Percentiles rank a stretch among this genome's conserved stretches.
These are phyloP conservation scores for Procambarus virginalis DNA, from an alignment of 1,140 invertebrate species.

Conservation along the genomic window DNA sequence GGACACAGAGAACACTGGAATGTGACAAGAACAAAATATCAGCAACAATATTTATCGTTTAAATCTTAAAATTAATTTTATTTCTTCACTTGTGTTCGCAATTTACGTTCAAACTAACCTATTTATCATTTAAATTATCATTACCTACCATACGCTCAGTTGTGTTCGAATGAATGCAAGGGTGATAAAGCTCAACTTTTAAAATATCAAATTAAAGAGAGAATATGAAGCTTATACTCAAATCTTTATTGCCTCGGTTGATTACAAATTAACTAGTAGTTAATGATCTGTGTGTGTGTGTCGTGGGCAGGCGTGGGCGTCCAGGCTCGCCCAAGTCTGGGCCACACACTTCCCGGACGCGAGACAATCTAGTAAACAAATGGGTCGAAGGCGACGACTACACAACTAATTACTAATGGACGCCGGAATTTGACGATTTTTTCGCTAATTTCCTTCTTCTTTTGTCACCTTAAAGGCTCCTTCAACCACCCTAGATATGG, in stretches of 20 bases:
- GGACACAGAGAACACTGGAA: constrained; percentile 6
- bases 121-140: not conserved
- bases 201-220: not conserved
- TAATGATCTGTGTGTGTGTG: too few relatives aligned
- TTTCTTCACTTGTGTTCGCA: too few relatives aligned
- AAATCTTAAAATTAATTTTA: not conserved
- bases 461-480: constrained; percentile 19
- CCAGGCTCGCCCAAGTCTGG: too few relatives aligned
- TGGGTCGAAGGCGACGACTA: constrained; percentile 61
- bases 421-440: constrained; percentile 56
- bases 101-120: not conserved
- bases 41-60: constrained; percentile 24
- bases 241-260: not conserved
- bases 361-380: constrained; percentile 56
- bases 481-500: constrained; percentile 21
- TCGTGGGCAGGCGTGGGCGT: not conserved
- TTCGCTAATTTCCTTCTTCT: constrained; percentile 2
- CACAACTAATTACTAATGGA: constrained; percentile 66
- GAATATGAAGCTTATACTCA: not conserved
- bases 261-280: not conserved
- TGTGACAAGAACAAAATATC: constrained; percentile 45
- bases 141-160: not conserved
- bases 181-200: constrained; percentile 34
- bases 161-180: constrained; percentile 21
- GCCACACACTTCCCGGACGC: constrained; percentile 18